Percentiles rank a stretch among this genome's conserved stretches.
These are phyloP conservation scores for Apantesis nais DNA, from an alignment of 2,888 invertebrate species.

Conservation along the genomic window DNA sequence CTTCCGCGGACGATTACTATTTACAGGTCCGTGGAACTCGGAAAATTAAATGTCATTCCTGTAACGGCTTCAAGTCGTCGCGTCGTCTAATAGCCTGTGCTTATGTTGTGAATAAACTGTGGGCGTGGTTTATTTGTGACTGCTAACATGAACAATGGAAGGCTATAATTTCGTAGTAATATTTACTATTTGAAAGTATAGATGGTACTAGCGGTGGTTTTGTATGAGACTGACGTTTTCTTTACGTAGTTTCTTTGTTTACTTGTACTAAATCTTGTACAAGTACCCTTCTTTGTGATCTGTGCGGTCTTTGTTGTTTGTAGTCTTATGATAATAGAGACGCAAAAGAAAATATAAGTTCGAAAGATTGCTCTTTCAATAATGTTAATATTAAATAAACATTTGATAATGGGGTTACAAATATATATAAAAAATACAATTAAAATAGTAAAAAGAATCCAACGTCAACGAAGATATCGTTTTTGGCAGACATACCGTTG, in stretches of 20 bases:
- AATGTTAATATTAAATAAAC: too few species aligned
- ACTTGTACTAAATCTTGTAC: too few species aligned
- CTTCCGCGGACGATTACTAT: conserved; percentile 58
- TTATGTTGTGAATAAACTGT: conserved; percentile 46
- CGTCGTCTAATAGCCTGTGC: conserved; percentile 39
- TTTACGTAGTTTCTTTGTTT: not conserved
- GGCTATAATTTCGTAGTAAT: conserved; percentile 5
- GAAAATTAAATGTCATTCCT: conserved; percentile 61
- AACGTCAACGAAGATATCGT: too few species aligned
- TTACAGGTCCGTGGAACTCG: conserved; percentile 48
- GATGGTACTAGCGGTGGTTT: not conserved
- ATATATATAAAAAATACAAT: too few species aligned
- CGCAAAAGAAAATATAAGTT: not conserved
- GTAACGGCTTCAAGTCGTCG: conserved; percentile 39
- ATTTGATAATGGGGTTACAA: too few species aligned
- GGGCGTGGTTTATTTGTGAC: conserved; percentile 6
- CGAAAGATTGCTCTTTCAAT: too few species aligned
- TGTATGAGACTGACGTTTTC: not conserved
- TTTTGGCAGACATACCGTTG: too few species aligned
- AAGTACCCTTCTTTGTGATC: not conserved
- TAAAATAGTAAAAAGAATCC: too few species aligned
- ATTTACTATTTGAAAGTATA: not conserved
- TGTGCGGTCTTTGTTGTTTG: not conserved
- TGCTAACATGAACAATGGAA: conserved; percentile 8
- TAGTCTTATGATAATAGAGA: not conserved